Base-by-base conservation (phyloP, 1,140 invertebrate species). In the Riptortus pedestris region DNA sequence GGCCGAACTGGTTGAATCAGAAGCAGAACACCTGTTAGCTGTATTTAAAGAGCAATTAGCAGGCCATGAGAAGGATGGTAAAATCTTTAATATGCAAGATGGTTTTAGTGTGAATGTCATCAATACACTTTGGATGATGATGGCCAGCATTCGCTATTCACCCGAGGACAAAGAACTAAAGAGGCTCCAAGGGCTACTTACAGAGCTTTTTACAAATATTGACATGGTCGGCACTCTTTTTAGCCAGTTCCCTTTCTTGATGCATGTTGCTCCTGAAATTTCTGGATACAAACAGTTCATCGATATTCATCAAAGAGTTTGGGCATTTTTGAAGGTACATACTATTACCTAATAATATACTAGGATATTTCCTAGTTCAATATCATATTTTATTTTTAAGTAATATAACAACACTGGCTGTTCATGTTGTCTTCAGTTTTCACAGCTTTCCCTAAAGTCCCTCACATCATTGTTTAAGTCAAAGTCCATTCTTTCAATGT, bases 121-220 rank as follows among this genome's bases (percentile, higher is more conserved):
- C 12, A 96, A 95, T 69, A 88, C 88, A 0, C 74, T 95, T 0
- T 94, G 91, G 87, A 83, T 79, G 60, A 90, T 94, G 84, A 82
- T 93, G 75, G 88, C 91, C 61, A 88, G 91, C 0, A 82, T 78
- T 68, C 73, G 83, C 69, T 83, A 77, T 61, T 70, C 71, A 33
- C 57, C 65, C 33, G 82, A 83, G 24, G 85, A 89, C 57, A 76
- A 80, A 28, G 80, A 87, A 69, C 75, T 91, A 61, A 79, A 79
- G 38, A 73, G 82, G 22, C 73, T 91, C 0, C 84, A 90, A 74
- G 74, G 74, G 51, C 79, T 89, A 16, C 74, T 91, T 7, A 82
- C 81, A 12, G 83, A 85, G 67, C 72, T 90, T 12, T 83, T 91
- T 60, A 76, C 79, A 28, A 81, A 83, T 45, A 76, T 89, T 2